Base-by-base conservation (phyloP, 2,797 vertebrate genomes). In the Eurystomus glaucurus region DNA sequence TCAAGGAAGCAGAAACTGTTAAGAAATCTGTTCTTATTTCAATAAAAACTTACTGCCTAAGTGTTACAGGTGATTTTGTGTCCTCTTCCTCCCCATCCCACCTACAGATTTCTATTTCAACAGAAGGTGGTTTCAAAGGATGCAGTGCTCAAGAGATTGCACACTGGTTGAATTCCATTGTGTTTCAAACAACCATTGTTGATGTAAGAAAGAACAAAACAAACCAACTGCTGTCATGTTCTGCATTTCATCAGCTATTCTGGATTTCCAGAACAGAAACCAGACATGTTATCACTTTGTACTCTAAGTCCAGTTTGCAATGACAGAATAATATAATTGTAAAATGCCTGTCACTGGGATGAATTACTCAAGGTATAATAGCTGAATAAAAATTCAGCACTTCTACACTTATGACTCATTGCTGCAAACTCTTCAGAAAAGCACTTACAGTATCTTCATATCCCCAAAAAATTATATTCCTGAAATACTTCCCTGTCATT, bases 191-290 rank as follows among this genome's bases (percentile, higher is more conserved):
- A 86, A 37, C n/a, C 50, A 33, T 81, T 81, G 61, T 0, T 58
- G 28, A 94, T 89, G 55, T 41, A 19, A 76, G 51, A 82, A 89
- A 82, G 91, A 74, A 13, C 8, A 85, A 96, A 94, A 66, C 54
- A 91, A 97, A 72, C 17, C 39, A 91, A 79, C 21, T 55, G 11
- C 22, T 82, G 54, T 82, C 66, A 50, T 39, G 35, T 76, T 72
- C 83, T 9, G 4, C 31, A 55, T 92, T 85, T 74, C 37, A 69
- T 72, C 51, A 79, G 25, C 45, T 90, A 72, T 58, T 87, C 33
- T 1, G 1, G 9, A 70, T 51, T 68, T 28, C 8, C 43, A 76
- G 66, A 93, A 62, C 23, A 72, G 72, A 88, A 85, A 87, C 2
- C 7, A 84, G 66, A 55, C 45, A n/a, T n/a, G 20, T 6, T 50